Evolutionary conservation across 2,888 invertebrate genomes (phyloP).

Genomic region (Eupithecia abbreviata): DNA sequence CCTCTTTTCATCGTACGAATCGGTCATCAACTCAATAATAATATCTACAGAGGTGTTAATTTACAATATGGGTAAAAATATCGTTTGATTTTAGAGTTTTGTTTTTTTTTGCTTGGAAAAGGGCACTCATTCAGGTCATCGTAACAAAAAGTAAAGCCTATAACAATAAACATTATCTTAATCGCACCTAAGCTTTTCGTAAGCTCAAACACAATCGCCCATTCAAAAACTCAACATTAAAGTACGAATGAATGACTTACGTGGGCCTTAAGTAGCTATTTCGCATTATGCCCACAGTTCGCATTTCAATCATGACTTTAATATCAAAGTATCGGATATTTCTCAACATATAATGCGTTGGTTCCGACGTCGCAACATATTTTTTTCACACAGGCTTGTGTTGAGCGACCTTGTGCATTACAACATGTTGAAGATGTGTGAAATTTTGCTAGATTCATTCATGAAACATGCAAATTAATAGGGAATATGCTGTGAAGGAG

Average conservation of each 20-base stretch:
- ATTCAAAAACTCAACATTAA: conserved; percentile 9
- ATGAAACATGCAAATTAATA: conserved; percentile 6
- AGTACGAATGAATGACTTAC: neutral
- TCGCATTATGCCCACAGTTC: conserved; percentile 20
- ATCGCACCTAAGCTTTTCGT: neutral
- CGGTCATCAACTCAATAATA: no score
- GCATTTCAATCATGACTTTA: conserved; percentile 30
- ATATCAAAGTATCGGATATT: conserved; percentile 47
- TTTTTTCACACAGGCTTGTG: conserved; percentile 65
- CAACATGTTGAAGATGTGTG: conserved; percentile 50
- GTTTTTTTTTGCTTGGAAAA: neutral
- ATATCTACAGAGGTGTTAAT: no score
- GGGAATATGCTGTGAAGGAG: neutral
- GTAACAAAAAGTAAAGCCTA: neutral
- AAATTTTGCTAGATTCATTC: conserved; percentile 27
- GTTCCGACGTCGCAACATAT: conserved; percentile 54
- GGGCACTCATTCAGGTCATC: neutral
- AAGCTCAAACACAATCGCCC: conserved; percentile 7
- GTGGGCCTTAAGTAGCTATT: conserved; percentile 25
- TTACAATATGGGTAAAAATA: no score
- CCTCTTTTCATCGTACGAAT: no score
- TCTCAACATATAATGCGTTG: conserved; percentile 55
- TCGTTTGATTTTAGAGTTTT: neutral
- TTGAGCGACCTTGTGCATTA: conserved; percentile 63
- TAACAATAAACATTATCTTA: conserved; percentile 1